Evolutionary conservation across 2,113 vertebrate genomes (phyloP).

Genomic region (Coryphaenoides rupestris): DNA sequence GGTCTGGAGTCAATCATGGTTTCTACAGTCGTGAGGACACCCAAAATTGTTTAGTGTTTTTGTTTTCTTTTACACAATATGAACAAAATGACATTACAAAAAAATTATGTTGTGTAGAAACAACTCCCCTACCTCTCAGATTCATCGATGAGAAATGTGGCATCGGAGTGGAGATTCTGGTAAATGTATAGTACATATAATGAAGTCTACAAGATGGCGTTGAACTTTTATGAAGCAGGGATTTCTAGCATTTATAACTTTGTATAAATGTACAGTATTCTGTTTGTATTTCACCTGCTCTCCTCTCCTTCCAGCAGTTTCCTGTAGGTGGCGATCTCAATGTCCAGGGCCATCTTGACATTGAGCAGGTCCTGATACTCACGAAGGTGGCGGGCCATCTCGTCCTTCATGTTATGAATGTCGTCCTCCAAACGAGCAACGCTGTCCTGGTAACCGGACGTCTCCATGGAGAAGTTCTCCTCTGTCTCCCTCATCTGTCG

Average conservation of each 20-base stretch:
- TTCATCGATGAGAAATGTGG: slow-evolving; percentile 85
- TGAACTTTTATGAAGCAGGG: too few species aligned
- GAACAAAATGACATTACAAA: background rate
- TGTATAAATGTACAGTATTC: too few species aligned
- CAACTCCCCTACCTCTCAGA: slow-evolving; percentile 81
- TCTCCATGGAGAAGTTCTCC: slow-evolving; percentile 87
- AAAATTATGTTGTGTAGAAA: background rate
- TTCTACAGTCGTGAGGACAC: slow-evolving; percentile 43
- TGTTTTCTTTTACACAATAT: background rate
- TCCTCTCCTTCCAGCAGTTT: slow-evolving; percentile 97
- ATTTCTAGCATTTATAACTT: too few species aligned
- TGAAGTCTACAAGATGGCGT: too few species aligned
- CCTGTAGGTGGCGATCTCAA: slow-evolving; percentile 97
- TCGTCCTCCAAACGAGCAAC: slow-evolving; percentile 88
- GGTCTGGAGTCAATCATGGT: slow-evolving; percentile 60
- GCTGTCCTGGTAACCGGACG: slow-evolving; percentile 86
- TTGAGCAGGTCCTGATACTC: slow-evolving; percentile 97
- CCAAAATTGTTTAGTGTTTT: too few species aligned
- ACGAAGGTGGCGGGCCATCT: slow-evolving; percentile 91
- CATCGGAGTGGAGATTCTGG: slow-evolving; percentile 87
- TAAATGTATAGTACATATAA: slow-evolving; percentile 8
- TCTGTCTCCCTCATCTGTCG: slow-evolving; percentile 93
- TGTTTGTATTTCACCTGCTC: slow-evolving; percentile 78
- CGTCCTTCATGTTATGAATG: slow-evolving; percentile 96
- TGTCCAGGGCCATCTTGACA: slow-evolving; percentile 95